Evolutionary conservation across 2,113 vertebrate species (phyloP).

Genomic region (Chionomys nivalis): DNA sequence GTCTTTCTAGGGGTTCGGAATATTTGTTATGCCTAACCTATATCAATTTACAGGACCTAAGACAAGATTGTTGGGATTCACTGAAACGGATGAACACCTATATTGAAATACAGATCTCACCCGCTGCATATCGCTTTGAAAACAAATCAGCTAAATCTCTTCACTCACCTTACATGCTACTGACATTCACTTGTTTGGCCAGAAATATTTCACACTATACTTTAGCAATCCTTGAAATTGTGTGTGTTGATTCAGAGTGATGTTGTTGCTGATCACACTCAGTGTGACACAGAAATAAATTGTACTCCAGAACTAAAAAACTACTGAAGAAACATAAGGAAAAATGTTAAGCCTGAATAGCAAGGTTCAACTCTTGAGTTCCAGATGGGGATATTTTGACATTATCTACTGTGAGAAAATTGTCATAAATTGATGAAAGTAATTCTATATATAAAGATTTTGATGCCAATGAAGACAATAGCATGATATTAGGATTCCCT

Average conservation of each 20-base stretch:
- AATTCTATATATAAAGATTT: background rate
- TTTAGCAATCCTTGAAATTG: background rate
- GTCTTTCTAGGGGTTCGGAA: background rate
- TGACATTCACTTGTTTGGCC: background rate
- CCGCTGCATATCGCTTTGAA: background rate
- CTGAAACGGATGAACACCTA: background rate
- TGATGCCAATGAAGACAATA: background rate
- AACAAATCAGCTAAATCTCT: background rate
- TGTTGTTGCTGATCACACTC: background rate
- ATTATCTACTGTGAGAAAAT: background rate
- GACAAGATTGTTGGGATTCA: background rate
- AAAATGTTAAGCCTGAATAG: background rate
- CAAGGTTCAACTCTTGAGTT: background rate
- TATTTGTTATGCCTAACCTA: slow-evolving; percentile 37
- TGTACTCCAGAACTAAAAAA: background rate
- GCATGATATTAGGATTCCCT: background rate
- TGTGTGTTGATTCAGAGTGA: background rate
- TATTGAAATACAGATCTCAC: background rate
- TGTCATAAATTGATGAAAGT: background rate
- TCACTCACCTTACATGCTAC: background rate
- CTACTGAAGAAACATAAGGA: background rate
- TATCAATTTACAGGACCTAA: background rate
- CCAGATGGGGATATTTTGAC: background rate
- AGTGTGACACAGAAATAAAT: background rate
- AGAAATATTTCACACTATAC: background rate